Evolutionary conservation across 1,140 invertebrate genomes (phyloP), one percentile per base, ranked within the genome.

Genomic region (Drosophila grimshawi): DNA sequence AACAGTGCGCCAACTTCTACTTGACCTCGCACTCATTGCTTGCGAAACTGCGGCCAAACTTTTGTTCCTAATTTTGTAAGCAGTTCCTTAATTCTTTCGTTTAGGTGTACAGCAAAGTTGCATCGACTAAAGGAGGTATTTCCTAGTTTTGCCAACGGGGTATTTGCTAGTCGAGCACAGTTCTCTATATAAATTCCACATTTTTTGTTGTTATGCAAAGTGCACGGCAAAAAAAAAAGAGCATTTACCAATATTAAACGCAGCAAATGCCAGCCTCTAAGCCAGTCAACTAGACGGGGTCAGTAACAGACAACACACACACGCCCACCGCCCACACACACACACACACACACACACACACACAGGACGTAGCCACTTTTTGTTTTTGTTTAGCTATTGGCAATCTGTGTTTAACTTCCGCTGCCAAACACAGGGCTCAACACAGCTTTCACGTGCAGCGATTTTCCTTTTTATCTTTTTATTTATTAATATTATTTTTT

Each of bases 351-450:
- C 30, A 57, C n/a, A 43, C 33, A 35, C 10, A 57, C 39, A 46
- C 32, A 45, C 51, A 19, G 19, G 19, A 53, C 10, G 33, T 30
- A 35, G 6, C 45, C 4, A 48, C 3, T 33, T 48, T 2, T 52
- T 62, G 45, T 41, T 51, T 71, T 59, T 63, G 65, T 69, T 53
- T 62, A 48, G 51, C 65, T 74, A 86, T 83, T 80, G 80, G 78
- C 83, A 86, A 88, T 86, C 83, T 86, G 46, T 64, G 66, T 66
- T 80, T 83, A 86, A 80, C 83, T 83, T 86, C 76, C 83, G 76
- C 83, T 69, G 71, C 55, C 61, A 61, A 70, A 65, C 55, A 62
- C 71, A 76, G 19, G 62, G 35, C 55, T 57, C 37, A 29, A 60
- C 56, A 11, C 51, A 33, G 46, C 66, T 49, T 62, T 57, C 71